Conservation (phyloP, 53 echinoderm and acorn worm species). For the Echinarachnius parma region DNA sequence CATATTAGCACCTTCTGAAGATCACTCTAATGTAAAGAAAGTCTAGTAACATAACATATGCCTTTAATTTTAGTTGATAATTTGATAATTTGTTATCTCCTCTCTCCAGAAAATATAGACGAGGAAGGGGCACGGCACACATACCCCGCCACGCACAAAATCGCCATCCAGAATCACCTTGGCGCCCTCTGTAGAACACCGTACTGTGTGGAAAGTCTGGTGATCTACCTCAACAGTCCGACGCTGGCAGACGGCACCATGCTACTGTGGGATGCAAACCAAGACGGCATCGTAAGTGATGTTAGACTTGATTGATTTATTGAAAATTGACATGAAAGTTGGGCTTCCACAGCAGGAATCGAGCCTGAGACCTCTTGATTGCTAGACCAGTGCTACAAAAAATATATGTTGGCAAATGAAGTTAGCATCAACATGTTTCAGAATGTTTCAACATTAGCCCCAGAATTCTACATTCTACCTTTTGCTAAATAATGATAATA, state of each 20-base stretch:
- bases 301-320: background rate
- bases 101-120: constrained; percentile 39
- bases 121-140: constrained; percentile 73
- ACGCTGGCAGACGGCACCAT: constrained; percentile 82
- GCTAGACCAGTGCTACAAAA: too few species aligned
- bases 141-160: constrained; percentile 90
- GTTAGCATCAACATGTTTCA: too few species aligned
- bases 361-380: too few species aligned
- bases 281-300: constrained; percentile 77
- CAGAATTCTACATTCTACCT: too few species aligned
- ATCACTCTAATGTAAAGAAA: constrained; percentile 68
- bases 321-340: too few species aligned
- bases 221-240: constrained; percentile 90
- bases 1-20: constrained; percentile 84
- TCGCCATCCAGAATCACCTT: constrained; percentile 84
- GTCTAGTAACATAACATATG: constrained; percentile 82
- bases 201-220: constrained; percentile 79
- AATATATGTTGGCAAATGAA: too few species aligned
- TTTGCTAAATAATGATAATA: too few species aligned
- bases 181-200: constrained; percentile 68
- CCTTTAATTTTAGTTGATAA: too few species aligned
- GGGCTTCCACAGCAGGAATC: too few species aligned
- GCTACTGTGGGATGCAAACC: constrained; percentile 83
- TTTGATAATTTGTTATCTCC: too few species aligned
- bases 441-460: too few species aligned